A percentile compares a stretch with the other conserved stretches of the same genome.
These are phyloP conservation scores for Heliconius erato DNA, from an alignment of 2,888 invertebrate species.

Conservation along the genomic window DNA sequence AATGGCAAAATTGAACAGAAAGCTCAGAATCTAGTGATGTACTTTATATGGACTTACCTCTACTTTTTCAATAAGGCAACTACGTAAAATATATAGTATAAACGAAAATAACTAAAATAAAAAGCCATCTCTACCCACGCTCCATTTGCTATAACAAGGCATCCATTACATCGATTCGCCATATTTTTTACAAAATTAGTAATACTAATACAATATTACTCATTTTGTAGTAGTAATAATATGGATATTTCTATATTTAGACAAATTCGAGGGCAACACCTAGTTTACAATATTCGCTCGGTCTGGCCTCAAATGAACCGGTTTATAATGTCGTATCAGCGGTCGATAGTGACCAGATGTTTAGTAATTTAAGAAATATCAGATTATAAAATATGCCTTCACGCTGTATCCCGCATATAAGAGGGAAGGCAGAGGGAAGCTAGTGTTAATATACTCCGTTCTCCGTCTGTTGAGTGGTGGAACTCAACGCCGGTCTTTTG, in stretches of 20 bases:
- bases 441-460: neutral
- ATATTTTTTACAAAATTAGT: neutral
- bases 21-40: neutral
- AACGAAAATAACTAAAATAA: neutral
- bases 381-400: neutral
- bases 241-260: constrained; percentile 25
- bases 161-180: constrained; percentile 8
- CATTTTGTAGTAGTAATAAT: neutral
- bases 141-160: neutral
- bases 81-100: no score
- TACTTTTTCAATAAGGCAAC: neutral
- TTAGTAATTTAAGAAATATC: constrained; percentile 24
- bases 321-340: constrained; percentile 28
- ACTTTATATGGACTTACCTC: neutral
- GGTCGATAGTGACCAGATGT: constrained; percentile 17
- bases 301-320: constrained; percentile 32
- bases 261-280: constrained; percentile 28
- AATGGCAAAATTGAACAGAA: neutral
- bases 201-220: no score
- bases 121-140: neutral
- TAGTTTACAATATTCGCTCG: constrained; percentile 25
- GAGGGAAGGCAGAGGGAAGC: neutral
- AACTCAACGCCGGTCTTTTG: neutral
- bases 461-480: neutral
- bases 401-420: neutral